These are phyloP conservation scores for Lepisosteus oculatus DNA, from an alignment of 2,113 vertebrate genomes.

Conservation along the genomic window DNA sequence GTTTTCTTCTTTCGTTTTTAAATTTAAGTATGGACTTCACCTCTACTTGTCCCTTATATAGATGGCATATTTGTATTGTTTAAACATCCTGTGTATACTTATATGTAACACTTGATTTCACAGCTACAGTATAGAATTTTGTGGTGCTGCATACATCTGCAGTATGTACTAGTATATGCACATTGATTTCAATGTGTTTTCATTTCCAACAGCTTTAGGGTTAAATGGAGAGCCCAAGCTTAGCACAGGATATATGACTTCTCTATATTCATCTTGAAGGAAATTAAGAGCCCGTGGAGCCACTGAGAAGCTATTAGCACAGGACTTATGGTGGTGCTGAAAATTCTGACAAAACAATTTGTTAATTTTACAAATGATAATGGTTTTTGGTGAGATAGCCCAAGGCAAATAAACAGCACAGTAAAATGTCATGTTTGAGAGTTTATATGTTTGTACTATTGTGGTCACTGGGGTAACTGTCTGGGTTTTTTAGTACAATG, in stretches of 20 bases:
- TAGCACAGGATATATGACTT: conserved; percentile 6
- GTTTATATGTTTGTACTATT: conserved; percentile 57
- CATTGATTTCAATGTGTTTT: neutral
- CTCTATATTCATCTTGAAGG: conserved; percentile 24
- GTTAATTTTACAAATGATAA: conserved; percentile 80
- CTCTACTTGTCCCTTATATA: no score
- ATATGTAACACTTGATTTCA: no score
- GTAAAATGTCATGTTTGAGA: conserved; percentile 43
- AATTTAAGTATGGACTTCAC: no score
- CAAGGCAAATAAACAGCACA: conserved; percentile 51
- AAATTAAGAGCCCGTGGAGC: conserved; percentile 48
- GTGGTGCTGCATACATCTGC: no score
- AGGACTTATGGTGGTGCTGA: conserved; percentile 63
- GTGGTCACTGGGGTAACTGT: conserved; percentile 53
- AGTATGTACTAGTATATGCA: no score
- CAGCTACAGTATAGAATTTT: no score
- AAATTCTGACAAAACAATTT: conserved; percentile 74
- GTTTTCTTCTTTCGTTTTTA: no score
- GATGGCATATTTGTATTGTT: no score
- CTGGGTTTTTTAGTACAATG: conserved; percentile 57
- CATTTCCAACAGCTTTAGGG: conserved; percentile 3
- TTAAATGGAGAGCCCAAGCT: conserved; percentile 15
- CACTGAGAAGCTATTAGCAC: conserved; percentile 61
- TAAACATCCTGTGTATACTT: no score
- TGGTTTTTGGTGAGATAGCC: conserved; percentile 52